Percentiles rank a stretch among this genome's conserved stretches.
These are phyloP conservation scores for Protobothrops flavoviridis DNA, from an alignment of 2,113 vertebrate genomes.

Conservation along the genomic window DNA sequence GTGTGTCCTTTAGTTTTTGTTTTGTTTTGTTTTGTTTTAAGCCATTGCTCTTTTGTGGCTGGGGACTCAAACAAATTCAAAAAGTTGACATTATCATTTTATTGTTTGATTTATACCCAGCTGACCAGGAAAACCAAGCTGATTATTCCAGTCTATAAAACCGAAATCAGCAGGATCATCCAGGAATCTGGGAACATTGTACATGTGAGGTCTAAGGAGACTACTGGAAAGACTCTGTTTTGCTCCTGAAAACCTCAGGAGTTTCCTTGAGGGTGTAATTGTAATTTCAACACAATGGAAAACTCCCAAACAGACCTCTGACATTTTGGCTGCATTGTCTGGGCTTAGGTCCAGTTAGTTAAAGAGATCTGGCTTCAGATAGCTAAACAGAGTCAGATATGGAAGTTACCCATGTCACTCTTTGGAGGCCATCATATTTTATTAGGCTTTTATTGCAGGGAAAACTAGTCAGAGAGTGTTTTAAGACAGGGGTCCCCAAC, in stretches of 20 bases:
- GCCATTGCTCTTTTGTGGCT: not conserved
- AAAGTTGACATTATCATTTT: not conserved
- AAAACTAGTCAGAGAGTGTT: not conserved
- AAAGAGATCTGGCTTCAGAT: not conserved
- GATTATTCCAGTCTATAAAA: too few relatives aligned
- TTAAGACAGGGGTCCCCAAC: not conserved
- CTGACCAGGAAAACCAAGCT: not conserved
- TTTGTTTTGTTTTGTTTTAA: not conserved
- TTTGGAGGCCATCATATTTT: not conserved
- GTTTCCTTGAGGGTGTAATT: not conserved
- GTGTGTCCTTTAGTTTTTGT: not conserved
- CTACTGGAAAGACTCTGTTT: not conserved
- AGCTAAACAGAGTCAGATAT: not conserved
- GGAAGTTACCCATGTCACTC: not conserved
- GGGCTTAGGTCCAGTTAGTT: not conserved
- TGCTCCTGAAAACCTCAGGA: not conserved
- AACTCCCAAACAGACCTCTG: not conserved
- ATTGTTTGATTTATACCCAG: not conserved
- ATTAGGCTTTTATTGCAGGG: not conserved
- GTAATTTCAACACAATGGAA: not conserved
- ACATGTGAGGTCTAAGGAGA: not conserved
- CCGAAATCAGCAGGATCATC: too few relatives aligned
- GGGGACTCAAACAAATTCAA: not conserved
- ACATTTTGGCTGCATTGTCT: not conserved
- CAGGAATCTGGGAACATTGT: too few relatives aligned